phyloP scores from a whole-genome alignment of 2,888 invertebrate genomes.

The Acleris literana region DNA sequence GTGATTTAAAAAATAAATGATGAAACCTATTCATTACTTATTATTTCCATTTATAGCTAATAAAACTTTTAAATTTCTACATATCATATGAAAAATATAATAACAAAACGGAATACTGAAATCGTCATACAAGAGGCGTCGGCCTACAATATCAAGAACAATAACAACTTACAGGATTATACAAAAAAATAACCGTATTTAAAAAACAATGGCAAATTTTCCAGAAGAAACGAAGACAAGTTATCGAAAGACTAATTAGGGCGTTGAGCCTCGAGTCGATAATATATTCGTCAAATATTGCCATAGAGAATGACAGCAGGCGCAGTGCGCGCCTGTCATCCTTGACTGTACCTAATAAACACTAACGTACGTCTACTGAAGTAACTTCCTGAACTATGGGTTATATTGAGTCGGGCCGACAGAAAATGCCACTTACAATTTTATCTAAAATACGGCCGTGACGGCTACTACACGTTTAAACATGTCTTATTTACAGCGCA shows the following conservation, averaged over 20 bases:
- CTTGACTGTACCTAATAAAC: constrained; percentile 35
- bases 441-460: constrained; percentile 62
- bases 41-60: constrained; percentile 63
- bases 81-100: constrained; percentile 61
- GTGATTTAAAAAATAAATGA: constrained; percentile 61
- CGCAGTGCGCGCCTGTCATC: constrained; percentile 1
- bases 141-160: constrained; percentile 63
- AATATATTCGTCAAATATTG: constrained; percentile 17
- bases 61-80: constrained; percentile 61
- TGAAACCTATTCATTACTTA: constrained; percentile 63
- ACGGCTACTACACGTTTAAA: constrained; percentile 18
- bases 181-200: constrained; percentile 63
- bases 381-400: constrained; percentile 61
- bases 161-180: constrained; percentile 66
- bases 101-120: constrained; percentile 67
- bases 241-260: constrained; percentile 53
- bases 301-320: background rate
- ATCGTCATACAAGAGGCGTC: constrained; percentile 59
- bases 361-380: constrained; percentile 65
- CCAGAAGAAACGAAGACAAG: constrained; percentile 52
- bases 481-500: constrained; percentile 25
- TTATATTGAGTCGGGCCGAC: constrained; percentile 53
- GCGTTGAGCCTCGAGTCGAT: constrained; percentile 35
- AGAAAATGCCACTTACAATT: constrained; percentile 61
- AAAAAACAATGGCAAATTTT: constrained; percentile 55